These are phyloP conservation scores for Hemicentrotus pulcherrimus DNA, from an alignment of 35 echinoderm and acorn worm genomes.

Conservation along the genomic window DNA sequence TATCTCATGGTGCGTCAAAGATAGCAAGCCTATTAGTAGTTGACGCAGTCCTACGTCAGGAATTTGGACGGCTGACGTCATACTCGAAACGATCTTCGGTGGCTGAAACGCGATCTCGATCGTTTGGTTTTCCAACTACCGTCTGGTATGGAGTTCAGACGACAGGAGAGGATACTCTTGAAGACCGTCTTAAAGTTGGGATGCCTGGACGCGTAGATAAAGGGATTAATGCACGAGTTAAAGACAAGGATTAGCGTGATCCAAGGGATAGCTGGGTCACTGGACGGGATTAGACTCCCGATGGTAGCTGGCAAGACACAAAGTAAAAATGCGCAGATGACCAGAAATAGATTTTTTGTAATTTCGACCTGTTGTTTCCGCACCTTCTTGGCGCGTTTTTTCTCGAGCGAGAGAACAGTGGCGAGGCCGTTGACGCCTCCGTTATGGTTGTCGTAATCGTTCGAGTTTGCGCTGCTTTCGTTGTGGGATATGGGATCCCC, in stretches of 20 bases:
- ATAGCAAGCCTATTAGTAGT: not conserved
- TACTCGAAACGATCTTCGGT: not conserved
- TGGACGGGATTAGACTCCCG: constrained; percentile 47
- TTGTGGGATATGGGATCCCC: not conserved
- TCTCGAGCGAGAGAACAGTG: constrained; percentile 29
- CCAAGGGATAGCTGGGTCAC: constrained; percentile 61
- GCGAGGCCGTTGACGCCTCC: not conserved
- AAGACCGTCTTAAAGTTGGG: constrained; percentile 63
- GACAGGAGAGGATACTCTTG: constrained; percentile 36
- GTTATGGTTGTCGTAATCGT: constrained; percentile 23
- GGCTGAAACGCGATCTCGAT: not conserved
- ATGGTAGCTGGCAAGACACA: constrained; percentile 59
- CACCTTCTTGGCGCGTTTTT: constrained; percentile 36
- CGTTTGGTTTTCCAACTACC: constrained; percentile 21
- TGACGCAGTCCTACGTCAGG: not conserved
- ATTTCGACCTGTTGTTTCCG: constrained; percentile 47
- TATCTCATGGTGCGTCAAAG: too few relatives aligned
- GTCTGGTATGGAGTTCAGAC: constrained; percentile 25
- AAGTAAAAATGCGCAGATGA: constrained; percentile 52
- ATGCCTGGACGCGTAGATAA: constrained; percentile 66
- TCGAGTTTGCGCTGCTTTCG: not conserved
- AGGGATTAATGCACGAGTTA: constrained; percentile 62
- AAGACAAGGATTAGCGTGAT: constrained; percentile 36
- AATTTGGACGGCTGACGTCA: not conserved
- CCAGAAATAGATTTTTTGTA: constrained; percentile 60